Conservation (phyloP, 2,797 vertebrate species). For the Xenentodon cancila region DNA sequence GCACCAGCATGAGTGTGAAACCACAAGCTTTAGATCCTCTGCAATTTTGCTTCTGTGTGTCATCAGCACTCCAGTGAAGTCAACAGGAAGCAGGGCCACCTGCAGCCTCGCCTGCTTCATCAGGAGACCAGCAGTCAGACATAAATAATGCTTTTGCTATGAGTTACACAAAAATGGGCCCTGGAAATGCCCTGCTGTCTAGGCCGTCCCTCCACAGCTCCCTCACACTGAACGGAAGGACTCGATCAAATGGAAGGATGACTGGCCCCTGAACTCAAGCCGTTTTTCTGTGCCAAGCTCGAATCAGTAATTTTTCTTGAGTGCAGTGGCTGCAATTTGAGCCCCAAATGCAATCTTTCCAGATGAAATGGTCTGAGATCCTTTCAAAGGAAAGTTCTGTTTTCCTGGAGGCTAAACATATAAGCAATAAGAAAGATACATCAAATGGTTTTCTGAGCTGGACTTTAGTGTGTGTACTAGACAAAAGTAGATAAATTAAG, state of each 20-base stretch:
- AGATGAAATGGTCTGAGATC: slow-evolving; percentile 19
- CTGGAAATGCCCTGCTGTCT: slow-evolving; percentile 44
- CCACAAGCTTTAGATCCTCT: slow-evolving; percentile 8
- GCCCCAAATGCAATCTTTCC: slow-evolving; percentile 13
- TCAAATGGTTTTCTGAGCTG: background rate
- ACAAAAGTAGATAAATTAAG: slow-evolving; percentile 7
- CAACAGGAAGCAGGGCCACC: slow-evolving; percentile 39
- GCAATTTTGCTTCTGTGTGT: slow-evolving; percentile 5
- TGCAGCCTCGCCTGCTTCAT: slow-evolving; percentile 35
- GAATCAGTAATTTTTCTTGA: slow-evolving; percentile 9
- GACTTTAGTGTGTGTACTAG: slow-evolving; percentile 2
- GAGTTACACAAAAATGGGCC: slow-evolving; percentile 55
- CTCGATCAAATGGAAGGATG: slow-evolving; percentile 47
- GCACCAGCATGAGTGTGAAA: no score
- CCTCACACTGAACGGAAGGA: slow-evolving; percentile 33
- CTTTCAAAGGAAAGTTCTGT: background rate
- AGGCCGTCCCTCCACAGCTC: slow-evolving; percentile 15
- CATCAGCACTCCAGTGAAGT: background rate
- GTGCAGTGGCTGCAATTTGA: slow-evolving; percentile 2
- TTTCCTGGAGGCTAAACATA: background rate
- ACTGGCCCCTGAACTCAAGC: slow-evolving; percentile 48
- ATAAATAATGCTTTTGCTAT: slow-evolving; percentile 27
- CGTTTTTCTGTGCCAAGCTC: slow-evolving; percentile 30
- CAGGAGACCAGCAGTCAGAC: slow-evolving; percentile 22
- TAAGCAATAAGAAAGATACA: background rate